Evolutionary conservation across 2,888 invertebrate species (phyloP).

Genomic region (Paralinhomoeus sp.): DNA sequence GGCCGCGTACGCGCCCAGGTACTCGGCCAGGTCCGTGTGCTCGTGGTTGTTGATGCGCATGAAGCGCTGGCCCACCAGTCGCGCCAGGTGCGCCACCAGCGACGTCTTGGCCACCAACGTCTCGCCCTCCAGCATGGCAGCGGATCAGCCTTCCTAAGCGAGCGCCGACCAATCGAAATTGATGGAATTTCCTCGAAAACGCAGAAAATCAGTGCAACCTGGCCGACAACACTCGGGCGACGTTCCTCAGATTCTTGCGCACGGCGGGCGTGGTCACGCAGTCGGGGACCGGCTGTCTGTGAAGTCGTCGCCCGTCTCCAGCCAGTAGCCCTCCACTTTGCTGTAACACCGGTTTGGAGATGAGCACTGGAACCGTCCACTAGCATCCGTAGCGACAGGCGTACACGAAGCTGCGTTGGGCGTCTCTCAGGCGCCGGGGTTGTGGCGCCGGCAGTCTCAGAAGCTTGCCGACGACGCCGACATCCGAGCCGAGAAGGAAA

Average conservation of each 20-base stretch:
- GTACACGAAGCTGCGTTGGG: no score
- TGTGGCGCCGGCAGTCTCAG: conserved; percentile 20
- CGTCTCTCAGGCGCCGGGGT: background rate
- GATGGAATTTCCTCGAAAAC: no score
- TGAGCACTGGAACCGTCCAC: no score
- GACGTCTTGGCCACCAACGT: conserved; percentile 98
- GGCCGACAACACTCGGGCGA: conserved; percentile 69
- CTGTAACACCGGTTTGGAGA: no score
- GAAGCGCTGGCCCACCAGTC: conserved; percentile 69
- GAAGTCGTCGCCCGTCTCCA: conserved; percentile 34
- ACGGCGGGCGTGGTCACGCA: conserved; percentile 80
- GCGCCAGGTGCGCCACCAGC: conserved; percentile 72
- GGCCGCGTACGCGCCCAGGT: conserved; percentile 76
- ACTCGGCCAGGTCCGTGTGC: conserved; percentile 81
- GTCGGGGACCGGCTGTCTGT: conserved; percentile 10
- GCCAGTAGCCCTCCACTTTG: conserved; percentile 69
- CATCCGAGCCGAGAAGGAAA: conserved; percentile 18
- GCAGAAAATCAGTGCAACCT: conserved; percentile 41
- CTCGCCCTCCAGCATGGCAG: conserved; percentile 85
- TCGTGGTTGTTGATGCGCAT: conserved; percentile 95
- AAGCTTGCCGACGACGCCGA: conserved; percentile 12
- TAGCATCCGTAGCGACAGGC: no score
- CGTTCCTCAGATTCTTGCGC: conserved; percentile 59
- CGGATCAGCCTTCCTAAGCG: conserved; percentile 11
- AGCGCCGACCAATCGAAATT: no score